A percentile compares a stretch with the other conserved stretches of the same genome.
Evolutionary conservation across 2,113 vertebrate species (phyloP).

Genomic region (Seriola aureovittata): DNA sequence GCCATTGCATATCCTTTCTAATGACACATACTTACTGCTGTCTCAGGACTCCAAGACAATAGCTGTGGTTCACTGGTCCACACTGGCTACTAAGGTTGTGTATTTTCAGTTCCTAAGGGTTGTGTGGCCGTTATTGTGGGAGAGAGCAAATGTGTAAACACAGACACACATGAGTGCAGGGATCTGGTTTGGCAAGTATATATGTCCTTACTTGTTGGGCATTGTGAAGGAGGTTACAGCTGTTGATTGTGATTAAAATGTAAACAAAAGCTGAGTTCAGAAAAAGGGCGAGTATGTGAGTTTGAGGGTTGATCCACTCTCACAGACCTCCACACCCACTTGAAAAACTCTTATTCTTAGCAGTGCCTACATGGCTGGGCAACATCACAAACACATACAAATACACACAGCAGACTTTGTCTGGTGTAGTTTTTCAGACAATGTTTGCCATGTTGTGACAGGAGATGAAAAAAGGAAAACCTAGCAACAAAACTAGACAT

Average conservation of each 20-base stretch:
- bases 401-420: background rate
- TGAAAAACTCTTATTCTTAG: slow-evolving; percentile 46
- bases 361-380: slow-evolving; percentile 12
- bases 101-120: slow-evolving; percentile 67
- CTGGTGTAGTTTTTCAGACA: background rate
- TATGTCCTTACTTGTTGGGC: slow-evolving; percentile 82
- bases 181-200: slow-evolving; percentile 86
- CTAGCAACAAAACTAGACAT: background rate
- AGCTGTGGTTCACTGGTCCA: slow-evolving; percentile 40
- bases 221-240: slow-evolving; percentile 81
- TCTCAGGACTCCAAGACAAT: slow-evolving; percentile 62
- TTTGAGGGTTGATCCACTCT: slow-evolving; percentile 71
- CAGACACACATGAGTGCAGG: slow-evolving; percentile 73
- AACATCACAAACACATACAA: slow-evolving; percentile 5
- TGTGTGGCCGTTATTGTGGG: slow-evolving; percentile 69
- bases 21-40: slow-evolving; percentile 61
- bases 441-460: background rate
- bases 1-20: slow-evolving; percentile 58
- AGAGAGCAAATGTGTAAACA: slow-evolving; percentile 75
- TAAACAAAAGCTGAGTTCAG: slow-evolving; percentile 84
- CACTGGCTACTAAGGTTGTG: slow-evolving; percentile 48
- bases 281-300: slow-evolving; percentile 77
- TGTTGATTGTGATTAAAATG: slow-evolving; percentile 86
- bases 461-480: background rate
- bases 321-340: slow-evolving; percentile 57